Evolutionary conservation across 2,797 vertebrate genomes (phyloP).

Genomic region (Eleutherodactylus coqui): DNA sequence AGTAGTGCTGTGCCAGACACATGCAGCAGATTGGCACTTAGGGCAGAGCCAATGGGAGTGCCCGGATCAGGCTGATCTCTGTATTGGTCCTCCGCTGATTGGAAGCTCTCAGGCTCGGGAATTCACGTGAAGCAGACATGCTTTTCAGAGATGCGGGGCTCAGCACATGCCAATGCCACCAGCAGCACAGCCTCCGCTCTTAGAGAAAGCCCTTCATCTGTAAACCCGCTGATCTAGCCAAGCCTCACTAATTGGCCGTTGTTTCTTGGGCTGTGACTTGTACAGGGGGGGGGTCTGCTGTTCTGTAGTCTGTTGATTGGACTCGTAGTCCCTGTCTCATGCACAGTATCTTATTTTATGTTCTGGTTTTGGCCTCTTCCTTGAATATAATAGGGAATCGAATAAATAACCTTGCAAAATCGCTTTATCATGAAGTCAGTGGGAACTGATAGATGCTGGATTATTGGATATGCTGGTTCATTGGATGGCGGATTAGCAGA

Average conservation of each 20-base stretch:
- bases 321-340: background rate
- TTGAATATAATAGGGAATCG: too few species aligned
- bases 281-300: too few species aligned
- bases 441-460: background rate
- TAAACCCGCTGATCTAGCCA: too few species aligned
- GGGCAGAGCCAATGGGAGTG: conserved; percentile 41
- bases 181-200: background rate
- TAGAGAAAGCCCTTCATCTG: background rate
- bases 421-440: background rate
- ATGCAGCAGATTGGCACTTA: conserved; percentile 24
- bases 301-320: too few species aligned
- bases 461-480: background rate
- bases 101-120: background rate
- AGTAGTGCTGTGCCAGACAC: conserved; percentile 7
- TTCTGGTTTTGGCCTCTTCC: too few species aligned
- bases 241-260: too few species aligned
- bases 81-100: conserved; percentile 31
- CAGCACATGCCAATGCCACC: background rate
- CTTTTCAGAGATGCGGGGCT: conserved; percentile 33
- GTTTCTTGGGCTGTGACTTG: too few species aligned
- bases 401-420: background rate
- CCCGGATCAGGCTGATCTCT: background rate
- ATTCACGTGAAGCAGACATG: conserved; percentile 61
- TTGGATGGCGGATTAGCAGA: too few species aligned
- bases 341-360: too few species aligned